A percentile compares a stretch with the other conserved stretches of the same genome.
Evolutionary conservation across 2,113 vertebrate genomes (phyloP).

Genomic region (Syrrhaptes paradoxus): DNA sequence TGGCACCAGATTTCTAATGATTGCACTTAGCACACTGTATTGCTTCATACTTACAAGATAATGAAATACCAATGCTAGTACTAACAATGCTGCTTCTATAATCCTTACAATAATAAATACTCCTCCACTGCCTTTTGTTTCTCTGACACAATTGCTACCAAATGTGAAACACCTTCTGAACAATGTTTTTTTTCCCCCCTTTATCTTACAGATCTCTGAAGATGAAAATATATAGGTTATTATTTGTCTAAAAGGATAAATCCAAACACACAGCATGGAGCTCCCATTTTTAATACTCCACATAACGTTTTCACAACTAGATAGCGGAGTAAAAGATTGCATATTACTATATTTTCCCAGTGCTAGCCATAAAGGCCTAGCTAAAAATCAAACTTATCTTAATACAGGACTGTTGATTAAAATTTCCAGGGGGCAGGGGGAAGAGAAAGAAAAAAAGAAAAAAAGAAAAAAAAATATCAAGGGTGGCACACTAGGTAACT

Average conservation of each 20-base stretch:
- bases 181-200: not conserved
- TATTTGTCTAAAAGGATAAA: not conserved
- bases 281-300: not conserved
- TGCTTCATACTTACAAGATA: not conserved
- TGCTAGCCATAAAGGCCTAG: not conserved
- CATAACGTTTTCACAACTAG: not conserved
- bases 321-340: not conserved
- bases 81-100: not conserved
- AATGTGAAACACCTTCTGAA: not conserved
- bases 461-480: not conserved
- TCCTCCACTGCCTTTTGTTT: not conserved
- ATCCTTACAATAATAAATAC: not conserved
- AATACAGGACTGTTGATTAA: not conserved
- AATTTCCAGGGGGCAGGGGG: not conserved
- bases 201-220: not conserved
- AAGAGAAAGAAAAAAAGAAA: not conserved
- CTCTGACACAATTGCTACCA: not conserved
- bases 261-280: not conserved
- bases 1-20: not conserved
- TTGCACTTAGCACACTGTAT: rapidly evolving
- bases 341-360: not conserved
- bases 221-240: not conserved
- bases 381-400: not conserved
- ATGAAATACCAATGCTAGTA: not conserved
- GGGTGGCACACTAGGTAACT: not conserved